Evolutionary conservation across 2,888 invertebrate genomes (phyloP).

Genomic region (Agrochola macilenta): DNA sequence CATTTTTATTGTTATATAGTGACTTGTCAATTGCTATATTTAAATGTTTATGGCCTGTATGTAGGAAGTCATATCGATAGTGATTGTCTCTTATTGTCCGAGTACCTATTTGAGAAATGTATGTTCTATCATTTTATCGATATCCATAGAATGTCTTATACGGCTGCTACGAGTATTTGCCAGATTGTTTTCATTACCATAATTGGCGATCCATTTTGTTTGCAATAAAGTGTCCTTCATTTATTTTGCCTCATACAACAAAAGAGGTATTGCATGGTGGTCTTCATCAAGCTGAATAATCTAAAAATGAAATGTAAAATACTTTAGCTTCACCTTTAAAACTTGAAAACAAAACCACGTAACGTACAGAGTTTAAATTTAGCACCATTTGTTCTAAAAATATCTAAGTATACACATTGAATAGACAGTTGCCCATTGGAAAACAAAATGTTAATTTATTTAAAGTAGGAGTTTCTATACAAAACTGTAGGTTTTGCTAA

Average conservation of each 20-base stretch:
- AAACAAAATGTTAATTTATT: constrained; percentile 19
- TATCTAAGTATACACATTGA: not conserved
- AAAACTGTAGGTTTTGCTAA: not conserved
- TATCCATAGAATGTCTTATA: not conserved
- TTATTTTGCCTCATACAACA: not conserved
- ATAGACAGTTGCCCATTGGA: not conserved
- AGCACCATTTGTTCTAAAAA: constrained; percentile 31
- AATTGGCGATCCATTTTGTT: not conserved
- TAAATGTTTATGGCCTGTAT: not conserved
- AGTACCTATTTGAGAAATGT: not conserved
- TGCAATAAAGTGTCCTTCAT: not conserved
- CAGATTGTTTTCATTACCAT: not conserved
- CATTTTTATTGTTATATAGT: not conserved
- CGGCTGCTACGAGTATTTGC: not conserved
- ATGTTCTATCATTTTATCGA: constrained; percentile 1
- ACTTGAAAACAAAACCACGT: not conserved
- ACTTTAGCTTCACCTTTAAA: not conserved
- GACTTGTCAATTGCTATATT: not conserved
- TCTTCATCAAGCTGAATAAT: not conserved
- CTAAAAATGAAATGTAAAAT: not conserved
- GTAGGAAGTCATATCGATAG: not conserved
- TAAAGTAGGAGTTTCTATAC: not conserved
- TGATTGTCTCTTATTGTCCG: not conserved
- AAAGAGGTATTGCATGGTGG: not conserved
- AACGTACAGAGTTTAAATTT: constrained; percentile 4